Base-by-base conservation (phyloP, 1,140 invertebrate genomes). In the Coelopa frigida region DNA sequence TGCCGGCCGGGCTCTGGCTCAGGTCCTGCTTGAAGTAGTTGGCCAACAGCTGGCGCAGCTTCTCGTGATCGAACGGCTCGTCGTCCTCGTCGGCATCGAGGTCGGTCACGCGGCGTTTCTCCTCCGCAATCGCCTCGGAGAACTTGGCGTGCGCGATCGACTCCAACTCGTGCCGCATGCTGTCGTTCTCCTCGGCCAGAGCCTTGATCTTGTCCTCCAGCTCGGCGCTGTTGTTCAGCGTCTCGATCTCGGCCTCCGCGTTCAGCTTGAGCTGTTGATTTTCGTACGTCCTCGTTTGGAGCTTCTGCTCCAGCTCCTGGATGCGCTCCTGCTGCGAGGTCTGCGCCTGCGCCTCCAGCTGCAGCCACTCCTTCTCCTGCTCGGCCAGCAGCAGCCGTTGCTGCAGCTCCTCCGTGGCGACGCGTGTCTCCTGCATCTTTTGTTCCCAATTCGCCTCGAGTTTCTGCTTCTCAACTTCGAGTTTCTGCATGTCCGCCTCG, bases 391-490 rank as follows among this genome's bases (percentile, higher is more conserved):
- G 48, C 20, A 65, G 41, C 3, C 61, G 59, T n/a, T 54, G 50
- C 47, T 65, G 57, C 44, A 65, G 44, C 27, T 65, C 61, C 1
- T 27, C 17, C 5, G 35, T 33, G 6, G n/a, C 38, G 10, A 43
- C 29, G 12, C 42, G 14, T 11, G 5, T 38, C 24, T 51, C 41
- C 26, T 44, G 38, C 35, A 44, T 44, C 11, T 44, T 31, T 51
- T 73, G 72, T n/a, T n/a, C n/a, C 22, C 73, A 70, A 23, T 72
- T 61, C 48, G 74, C 69, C 37, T 65, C 70, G 44, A 77, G 56
- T 48, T 42, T 36, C 3, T 15, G 29, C 27, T 50, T 46, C 17
- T 46, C 44, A 52, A 71, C 71, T 18, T 72, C 62, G 51, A 73
- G 75, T 53, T 72, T 72, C 51, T 73, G 72, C 22, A 74, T 71